Evolutionary conservation across 2,888 invertebrate species (phyloP), one percentile per base, ranked within the genome.

Genomic region (Lepidochitona cinerea): DNA sequence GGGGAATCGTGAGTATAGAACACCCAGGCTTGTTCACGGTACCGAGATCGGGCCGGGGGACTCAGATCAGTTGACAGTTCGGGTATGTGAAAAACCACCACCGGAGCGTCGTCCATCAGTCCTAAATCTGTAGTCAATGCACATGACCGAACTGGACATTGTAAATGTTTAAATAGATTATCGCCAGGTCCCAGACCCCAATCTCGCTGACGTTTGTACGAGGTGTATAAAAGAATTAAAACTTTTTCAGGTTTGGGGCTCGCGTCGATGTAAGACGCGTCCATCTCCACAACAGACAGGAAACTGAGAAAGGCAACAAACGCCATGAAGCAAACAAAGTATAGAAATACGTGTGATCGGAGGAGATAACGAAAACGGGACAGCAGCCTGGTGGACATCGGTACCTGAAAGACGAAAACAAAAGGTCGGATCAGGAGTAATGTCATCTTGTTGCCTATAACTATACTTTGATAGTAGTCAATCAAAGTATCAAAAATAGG

Each of bases 41-140:
- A 29, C 18, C 32, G 23, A 14, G 59, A 59, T 59, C 59, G 18
- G 5, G 59, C 12, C 26, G 59, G 59, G 2, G 59, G 59, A 59
- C 29, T 23, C 2, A 59, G 59, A 32, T 59, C 32, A 1, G 59
- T 59, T 33, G 71, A 41, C 3, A 74, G n/a, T 49, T 75, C 71
- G 6, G 76, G 68, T 72, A 79, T 68, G 65, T 80, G 80, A 53
- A 76, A 74, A 32, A 80, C 33, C 26, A 79, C 49, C n/a, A 74
- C 73, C 35, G 79, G 75, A 3, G 77, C 75, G 35, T 71, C 37
- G 29, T 59, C 49, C 1, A 71, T n/a, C 14, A 41, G 54, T n/a
- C 65, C 18, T 33, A 49, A 41, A 53, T 80, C 75, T 14, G 37
- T 71, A 12, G 74, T 72, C 18, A 72, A 37, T 37, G 67, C 64